Base-by-base conservation (phyloP, 2,888 invertebrate species). In the Tryphoninae sp. region DNA sequence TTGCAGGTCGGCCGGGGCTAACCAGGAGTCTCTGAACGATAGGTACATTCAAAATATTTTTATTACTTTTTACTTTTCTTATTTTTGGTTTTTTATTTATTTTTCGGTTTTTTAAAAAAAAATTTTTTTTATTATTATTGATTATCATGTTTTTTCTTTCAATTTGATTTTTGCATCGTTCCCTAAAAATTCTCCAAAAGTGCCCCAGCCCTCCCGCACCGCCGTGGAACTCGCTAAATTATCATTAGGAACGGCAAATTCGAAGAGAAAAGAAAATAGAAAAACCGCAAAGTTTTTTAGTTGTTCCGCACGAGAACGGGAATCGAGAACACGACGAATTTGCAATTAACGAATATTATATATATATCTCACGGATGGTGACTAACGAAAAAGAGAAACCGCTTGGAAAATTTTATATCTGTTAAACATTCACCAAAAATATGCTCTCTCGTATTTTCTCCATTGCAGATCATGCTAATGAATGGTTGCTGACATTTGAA, bases 11-110 rank as follows among this genome's bases (percentile, higher is more conserved):
- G 88, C 87, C 82, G 89, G 88, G 82, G 88, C 88, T 87, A 89
- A 88, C 87, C 90, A 90, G 89, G 91, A 92, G 86, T 89, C 90
- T 83, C 89, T 92, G 86, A 91, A 92, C 85, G 90, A 92, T 90
- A 91, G 91, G 91, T 92, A 90, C 86, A 86, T 84, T 81, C 72
- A 80, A 83, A 77, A 79, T 82, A 71, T 84, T 82, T 76, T 83
- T 82, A 64, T 78, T 84, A 78, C 74, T 69, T 78, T 77, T 83
- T 74, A 74, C 80, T 73, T 26, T 82, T 58, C 75, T 69, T 61
- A 65, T 58, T 51, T 80, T 69, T 22, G 51, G 58, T 59, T 68
- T 23, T 61, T 40, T 42, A 62, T 68, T 62, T 64, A 26, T 45
- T 6, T 59, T 22, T 42, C 42, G 40, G 8, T 22, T 64, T 22